Percentiles rank a stretch among this genome's conserved stretches.
Evolutionary conservation across 2,888 invertebrate genomes (phyloP).

Genomic region (Iselma pallidipennis): DNA sequence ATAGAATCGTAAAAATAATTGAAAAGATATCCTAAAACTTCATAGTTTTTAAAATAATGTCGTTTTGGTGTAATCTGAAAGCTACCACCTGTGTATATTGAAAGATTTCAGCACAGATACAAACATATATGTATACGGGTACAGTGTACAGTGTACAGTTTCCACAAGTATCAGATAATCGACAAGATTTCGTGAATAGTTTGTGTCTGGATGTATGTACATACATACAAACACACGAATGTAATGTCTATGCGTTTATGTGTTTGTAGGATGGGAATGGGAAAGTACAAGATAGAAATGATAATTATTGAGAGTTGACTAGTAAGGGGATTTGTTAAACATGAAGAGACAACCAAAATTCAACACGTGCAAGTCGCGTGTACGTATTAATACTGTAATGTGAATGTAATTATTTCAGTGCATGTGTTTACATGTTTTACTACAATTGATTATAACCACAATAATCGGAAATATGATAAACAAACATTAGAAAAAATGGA

Average conservation of each 20-base stretch:
- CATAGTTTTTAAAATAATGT: not conserved
- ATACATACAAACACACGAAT: not conserved
- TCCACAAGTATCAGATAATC: not conserved
- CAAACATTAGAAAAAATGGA: no score
- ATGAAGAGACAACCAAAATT: slow-evolving; percentile 1
- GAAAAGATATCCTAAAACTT: no score
- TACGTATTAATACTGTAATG: slow-evolving; percentile 44
- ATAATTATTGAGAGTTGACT: not conserved
- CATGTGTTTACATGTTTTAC: slow-evolving; percentile 29
- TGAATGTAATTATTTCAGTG: slow-evolving; percentile 40
- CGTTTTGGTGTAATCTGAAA: not conserved
- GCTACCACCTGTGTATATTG: not conserved
- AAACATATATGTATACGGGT: no score
- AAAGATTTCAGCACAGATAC: not conserved
- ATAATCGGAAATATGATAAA: not conserved
- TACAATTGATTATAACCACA: slow-evolving; percentile 15
- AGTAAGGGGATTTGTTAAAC: not conserved
- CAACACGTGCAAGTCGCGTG: slow-evolving; percentile 40
- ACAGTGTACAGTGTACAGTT: not conserved
- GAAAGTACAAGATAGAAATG: not conserved
- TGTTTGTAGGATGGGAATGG: not conserved
- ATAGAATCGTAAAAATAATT: no score
- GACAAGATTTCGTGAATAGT: not conserved
- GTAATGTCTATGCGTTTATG: not conserved
- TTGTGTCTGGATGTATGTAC: not conserved